phyloP scores from a whole-genome alignment of 2,888 invertebrate genomes.

The Lissocephala sabroskyi region DNA sequence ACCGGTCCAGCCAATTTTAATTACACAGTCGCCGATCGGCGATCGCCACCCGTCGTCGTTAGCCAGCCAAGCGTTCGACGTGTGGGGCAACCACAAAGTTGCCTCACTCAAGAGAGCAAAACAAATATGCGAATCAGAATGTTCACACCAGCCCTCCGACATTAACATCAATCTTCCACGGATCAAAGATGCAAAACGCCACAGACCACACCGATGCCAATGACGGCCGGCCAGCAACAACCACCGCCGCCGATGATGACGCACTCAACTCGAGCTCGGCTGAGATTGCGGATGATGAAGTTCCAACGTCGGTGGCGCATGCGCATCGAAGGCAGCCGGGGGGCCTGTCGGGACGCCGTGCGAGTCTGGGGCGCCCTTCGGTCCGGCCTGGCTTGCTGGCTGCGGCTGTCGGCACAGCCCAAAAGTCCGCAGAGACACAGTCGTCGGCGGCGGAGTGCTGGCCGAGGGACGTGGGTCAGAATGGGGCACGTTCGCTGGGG shows the following conservation, averaged over 20 bases:
- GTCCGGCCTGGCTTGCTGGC: neutral
- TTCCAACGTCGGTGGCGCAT: conserved; percentile 12
- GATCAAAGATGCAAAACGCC: conserved; percentile 69
- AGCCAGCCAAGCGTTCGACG: conserved; percentile 21
- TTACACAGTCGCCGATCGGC: conserved; percentile 16
- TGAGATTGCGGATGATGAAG: conserved; percentile 27
- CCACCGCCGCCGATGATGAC: conserved; percentile 19
- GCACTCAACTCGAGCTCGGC: conserved; percentile 1
- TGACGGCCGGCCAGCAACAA: conserved; percentile 23
- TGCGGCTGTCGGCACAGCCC: too few species aligned
- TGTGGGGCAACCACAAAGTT: conserved; percentile 36
- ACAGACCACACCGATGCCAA: conserved; percentile 50
- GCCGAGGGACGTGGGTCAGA: too few species aligned
- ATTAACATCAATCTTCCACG: conserved; percentile 70
- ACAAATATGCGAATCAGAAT: conserved; percentile 66
- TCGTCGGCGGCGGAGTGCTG: too few species aligned
- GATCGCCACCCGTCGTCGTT: neutral
- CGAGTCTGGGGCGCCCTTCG: too few species aligned
- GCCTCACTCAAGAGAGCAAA: conserved; percentile 15
- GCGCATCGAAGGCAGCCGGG: conserved; percentile 29
- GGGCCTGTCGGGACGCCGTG: too few species aligned
- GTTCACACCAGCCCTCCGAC: conserved; percentile 66
- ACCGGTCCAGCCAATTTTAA: conserved; percentile 31
- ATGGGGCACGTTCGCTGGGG: too few species aligned
- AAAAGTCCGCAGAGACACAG: too few species aligned